phyloP scores from a whole-genome alignment of 64 coral and sea anemone species.

The Trachythela sp. region DNA sequence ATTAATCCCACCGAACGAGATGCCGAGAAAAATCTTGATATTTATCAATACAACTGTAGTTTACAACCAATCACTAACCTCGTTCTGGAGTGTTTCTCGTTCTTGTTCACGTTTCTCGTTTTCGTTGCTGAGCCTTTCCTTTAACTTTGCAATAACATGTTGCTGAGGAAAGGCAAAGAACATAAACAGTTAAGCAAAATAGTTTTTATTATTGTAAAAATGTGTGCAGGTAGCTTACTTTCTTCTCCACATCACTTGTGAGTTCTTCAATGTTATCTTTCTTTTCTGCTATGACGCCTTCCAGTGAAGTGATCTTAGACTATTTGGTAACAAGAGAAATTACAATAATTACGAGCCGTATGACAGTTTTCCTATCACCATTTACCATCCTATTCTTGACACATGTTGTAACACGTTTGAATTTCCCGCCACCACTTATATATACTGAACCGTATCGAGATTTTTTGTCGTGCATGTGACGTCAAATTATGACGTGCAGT shows the following conservation, averaged over 20 bases:
- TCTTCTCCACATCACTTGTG: background rate
- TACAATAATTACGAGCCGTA: background rate
- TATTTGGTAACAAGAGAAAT: background rate
- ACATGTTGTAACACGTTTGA: too few species aligned
- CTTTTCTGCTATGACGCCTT: background rate
- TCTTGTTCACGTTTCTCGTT: background rate
- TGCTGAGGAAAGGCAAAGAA: background rate
- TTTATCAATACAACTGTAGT: too few species aligned
- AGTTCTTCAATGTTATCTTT: background rate
- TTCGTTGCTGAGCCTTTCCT: background rate
- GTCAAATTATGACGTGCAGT: too few species aligned
- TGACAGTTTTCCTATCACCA: too few species aligned
- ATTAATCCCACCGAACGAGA: too few species aligned
- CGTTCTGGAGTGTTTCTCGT: background rate
- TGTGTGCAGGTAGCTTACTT: background rate
- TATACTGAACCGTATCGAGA: too few species aligned
- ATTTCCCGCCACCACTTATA: too few species aligned
- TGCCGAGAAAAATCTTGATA: too few species aligned
- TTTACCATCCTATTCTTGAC: too few species aligned
- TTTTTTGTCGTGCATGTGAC: too few species aligned
- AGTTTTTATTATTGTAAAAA: too few species aligned
- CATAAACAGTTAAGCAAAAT: too few species aligned
- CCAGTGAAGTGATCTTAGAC: background rate
- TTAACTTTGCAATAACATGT: background rate
- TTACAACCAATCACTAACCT: background rate